phyloP scores from a whole-genome alignment of 2,888 invertebrate genomes.

The Mythimna impura region DNA sequence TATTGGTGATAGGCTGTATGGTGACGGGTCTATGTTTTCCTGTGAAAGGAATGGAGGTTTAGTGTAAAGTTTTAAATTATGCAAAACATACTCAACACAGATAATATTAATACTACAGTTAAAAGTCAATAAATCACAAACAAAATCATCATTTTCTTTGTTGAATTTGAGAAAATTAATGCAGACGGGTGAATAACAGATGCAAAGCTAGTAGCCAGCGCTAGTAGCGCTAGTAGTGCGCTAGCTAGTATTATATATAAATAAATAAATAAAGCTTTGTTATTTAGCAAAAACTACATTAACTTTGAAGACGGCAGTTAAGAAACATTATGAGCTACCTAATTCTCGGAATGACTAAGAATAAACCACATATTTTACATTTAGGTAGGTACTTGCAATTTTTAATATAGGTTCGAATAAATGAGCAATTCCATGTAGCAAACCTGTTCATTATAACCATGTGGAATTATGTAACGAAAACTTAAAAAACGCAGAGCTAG shows the following conservation, averaged over 20 bases:
- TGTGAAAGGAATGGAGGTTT: conserved; percentile 81
- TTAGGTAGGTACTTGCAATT: conserved; percentile 49
- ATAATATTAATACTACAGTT: neutral
- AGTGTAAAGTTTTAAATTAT: neutral
- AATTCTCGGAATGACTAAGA: conserved; percentile 54
- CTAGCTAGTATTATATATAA: too few species aligned
- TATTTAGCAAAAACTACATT: conserved; percentile 42
- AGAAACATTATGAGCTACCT: conserved; percentile 21
- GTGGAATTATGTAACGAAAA: conserved; percentile 41
- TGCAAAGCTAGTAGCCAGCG: too few species aligned
- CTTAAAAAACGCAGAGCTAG: conserved; percentile 41
- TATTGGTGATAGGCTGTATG: conserved; percentile 98
- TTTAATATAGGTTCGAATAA: conserved; percentile 57
- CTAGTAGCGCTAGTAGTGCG: too few species aligned
- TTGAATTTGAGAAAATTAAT: neutral
- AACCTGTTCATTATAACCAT: conserved; percentile 55
- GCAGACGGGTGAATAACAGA: neutral
- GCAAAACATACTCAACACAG: neutral
- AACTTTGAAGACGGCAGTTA: conserved; percentile 44
- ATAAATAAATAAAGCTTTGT: too few species aligned
- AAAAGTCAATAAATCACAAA: neutral
- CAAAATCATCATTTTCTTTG: neutral
- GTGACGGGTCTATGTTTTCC: conserved; percentile 95
- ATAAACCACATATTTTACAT: conserved; percentile 55
- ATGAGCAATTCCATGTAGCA: conserved; percentile 53